Percentiles rank a stretch among this genome's conserved stretches.
Conservation (phyloP, 2,888 invertebrate genomes). For the Drosophila gaucha region DNA sequence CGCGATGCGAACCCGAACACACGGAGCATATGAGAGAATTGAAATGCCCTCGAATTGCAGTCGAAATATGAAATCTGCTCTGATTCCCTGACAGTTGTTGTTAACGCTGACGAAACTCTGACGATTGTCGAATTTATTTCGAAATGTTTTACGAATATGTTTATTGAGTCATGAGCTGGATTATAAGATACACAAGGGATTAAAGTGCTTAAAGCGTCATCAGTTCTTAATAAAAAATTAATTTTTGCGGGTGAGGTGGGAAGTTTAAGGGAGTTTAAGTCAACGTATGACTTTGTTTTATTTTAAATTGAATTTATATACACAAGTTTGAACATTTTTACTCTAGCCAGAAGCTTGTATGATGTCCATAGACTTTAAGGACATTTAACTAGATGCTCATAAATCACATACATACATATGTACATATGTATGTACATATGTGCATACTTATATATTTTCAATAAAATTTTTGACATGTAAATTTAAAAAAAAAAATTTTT, state of each 20-base stretch:
- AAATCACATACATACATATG: too few species aligned
- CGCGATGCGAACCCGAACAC: constrained; percentile 42
- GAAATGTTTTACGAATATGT: constrained; percentile 3
- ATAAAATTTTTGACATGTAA: too few species aligned
- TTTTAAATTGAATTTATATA: too few species aligned
- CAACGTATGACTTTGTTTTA: too few species aligned
- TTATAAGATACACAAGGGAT: neutral
- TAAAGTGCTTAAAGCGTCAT: constrained; percentile 3
- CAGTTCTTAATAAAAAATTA: neutral
- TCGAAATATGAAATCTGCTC: constrained; percentile 26
- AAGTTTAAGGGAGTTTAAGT: neutral
- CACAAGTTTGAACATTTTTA: too few species aligned
- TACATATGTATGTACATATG: too few species aligned
- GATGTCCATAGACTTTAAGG: too few species aligned
- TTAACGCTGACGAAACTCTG: constrained; percentile 3
- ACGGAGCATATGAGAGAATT: constrained; percentile 31
- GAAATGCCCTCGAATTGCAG: constrained; percentile 37
- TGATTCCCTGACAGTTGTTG: constrained; percentile 3
- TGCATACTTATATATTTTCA: too few species aligned
- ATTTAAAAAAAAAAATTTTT: too few species aligned
- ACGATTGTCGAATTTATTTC: constrained; percentile 13
- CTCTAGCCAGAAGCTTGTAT: too few species aligned
- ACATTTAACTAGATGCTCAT: too few species aligned
- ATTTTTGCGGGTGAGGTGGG: neutral
- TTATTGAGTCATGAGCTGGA: constrained; percentile 18